A percentile compares a stretch with the other conserved stretches of the same genome.
These are phyloP conservation scores for Chalcis sispes DNA, from an alignment of 2,888 invertebrate genomes.

Conservation along the genomic window DNA sequence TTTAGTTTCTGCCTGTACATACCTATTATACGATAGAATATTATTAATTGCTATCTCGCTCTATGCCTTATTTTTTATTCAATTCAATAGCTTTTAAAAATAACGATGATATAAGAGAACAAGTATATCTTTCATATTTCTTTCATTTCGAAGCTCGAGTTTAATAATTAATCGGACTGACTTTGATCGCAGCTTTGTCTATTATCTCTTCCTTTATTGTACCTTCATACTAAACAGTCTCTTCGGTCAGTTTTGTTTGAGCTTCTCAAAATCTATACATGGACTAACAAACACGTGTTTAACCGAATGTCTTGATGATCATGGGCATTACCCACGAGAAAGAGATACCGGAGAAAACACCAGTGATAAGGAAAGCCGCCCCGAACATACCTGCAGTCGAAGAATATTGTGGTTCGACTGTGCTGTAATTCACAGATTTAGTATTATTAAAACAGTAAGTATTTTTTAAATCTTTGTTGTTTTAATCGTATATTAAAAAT, in stretches of 20 bases:
- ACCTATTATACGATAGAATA: conserved; percentile 22
- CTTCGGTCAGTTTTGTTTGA: conserved; percentile 14
- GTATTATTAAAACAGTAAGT: too few species aligned
- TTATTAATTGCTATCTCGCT: conserved; percentile 17
- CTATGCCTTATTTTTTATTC: conserved; percentile 9
- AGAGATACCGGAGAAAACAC: conserved; percentile 89
- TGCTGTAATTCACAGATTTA: conserved; percentile 76
- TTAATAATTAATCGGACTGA: conserved; percentile 32
- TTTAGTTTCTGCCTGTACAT: conserved; percentile 33
- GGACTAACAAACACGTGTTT: background rate
- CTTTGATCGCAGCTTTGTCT: conserved; percentile 1
- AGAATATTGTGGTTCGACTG: conserved; percentile 88
- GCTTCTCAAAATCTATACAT: conserved; percentile 31
- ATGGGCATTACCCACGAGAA: conserved; percentile 85
- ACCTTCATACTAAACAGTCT: background rate
- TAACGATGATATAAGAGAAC: conserved; percentile 58
- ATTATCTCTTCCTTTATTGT: conserved; percentile 3
- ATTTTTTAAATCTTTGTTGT: background rate
- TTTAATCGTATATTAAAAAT: conserved; percentile 62
- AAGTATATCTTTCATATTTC: conserved; percentile 46
- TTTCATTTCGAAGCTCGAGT: conserved; percentile 47
- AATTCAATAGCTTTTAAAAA: conserved; percentile 57
- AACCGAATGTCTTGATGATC: conserved; percentile 75
- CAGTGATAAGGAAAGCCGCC: conserved; percentile 93
- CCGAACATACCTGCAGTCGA: conserved; percentile 97